These are phyloP conservation scores for Xanthorhoe spadicearia DNA, from an alignment of 2,888 invertebrate genomes.

Conservation along the genomic window DNA sequence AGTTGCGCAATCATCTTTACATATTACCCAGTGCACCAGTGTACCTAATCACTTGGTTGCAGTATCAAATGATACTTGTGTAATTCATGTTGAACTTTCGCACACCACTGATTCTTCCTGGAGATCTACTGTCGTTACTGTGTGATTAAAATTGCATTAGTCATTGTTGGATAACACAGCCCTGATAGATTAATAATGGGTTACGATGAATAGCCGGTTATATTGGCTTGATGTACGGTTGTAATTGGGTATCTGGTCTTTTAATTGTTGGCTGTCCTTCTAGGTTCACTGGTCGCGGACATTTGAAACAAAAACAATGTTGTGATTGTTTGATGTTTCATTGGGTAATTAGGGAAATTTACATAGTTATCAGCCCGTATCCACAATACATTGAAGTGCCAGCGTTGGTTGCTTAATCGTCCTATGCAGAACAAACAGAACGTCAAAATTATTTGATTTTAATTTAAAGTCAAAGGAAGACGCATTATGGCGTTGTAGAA, in stretches of 20 bases:
- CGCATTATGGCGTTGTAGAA: no score
- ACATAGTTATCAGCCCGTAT: constrained; percentile 28
- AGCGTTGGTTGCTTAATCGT: not conserved
- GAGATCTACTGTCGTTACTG: constrained; percentile 37
- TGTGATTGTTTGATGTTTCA: constrained; percentile 2
- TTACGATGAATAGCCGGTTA: constrained; percentile 18
- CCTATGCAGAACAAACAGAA: not conserved
- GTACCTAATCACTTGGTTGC: constrained; percentile 43
- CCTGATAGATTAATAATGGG: constrained; percentile 21
- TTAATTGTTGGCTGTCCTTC: constrained; percentile 18
- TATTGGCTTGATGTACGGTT: constrained; percentile 11
- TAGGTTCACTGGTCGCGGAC: constrained; percentile 8
- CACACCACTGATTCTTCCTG: constrained; percentile 51
- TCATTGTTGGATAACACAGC: constrained; percentile 39
- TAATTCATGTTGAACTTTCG: constrained; percentile 60
- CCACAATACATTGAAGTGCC: not conserved
- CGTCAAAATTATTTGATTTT: not conserved
- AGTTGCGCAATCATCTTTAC: constrained; percentile 58
- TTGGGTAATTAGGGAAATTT: constrained; percentile 16
- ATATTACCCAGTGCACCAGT: constrained; percentile 57
- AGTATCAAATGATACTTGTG: constrained; percentile 66
- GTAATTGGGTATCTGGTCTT: constrained; percentile 18
- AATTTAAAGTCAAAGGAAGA: not conserved
- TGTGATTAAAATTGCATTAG: constrained; percentile 50
- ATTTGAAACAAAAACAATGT: constrained; percentile 14